A percentile compares a stretch with the other conserved stretches of the same genome.
phyloP scores from a whole-genome alignment of 2,888 invertebrate species.

The Thysanoteuthis rhombus region DNA sequence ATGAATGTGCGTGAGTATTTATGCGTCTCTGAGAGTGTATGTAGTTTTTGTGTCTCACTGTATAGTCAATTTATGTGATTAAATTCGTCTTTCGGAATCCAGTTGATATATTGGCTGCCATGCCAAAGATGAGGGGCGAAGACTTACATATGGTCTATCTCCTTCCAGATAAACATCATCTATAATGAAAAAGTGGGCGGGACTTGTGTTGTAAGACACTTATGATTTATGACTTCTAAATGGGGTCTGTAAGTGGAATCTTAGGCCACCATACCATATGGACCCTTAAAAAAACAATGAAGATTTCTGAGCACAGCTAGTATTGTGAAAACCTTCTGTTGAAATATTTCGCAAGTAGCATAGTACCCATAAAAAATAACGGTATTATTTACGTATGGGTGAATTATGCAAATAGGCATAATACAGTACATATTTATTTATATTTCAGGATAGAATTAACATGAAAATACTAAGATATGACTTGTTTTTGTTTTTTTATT shows the following conservation, averaged over 20 bases:
- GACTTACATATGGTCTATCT: neutral
- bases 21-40: neutral
- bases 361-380: no score
- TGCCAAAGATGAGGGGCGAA: neutral
- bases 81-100: neutral
- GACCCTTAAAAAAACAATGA: neutral
- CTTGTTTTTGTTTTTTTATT: no score
- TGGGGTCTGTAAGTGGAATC: neutral
- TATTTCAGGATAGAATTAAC: no score
- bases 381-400: no score
- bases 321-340: neutral
- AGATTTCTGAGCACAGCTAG: neutral
- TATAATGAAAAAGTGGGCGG: neutral
- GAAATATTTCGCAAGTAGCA: no score
- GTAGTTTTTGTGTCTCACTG: neutral
- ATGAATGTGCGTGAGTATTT: neutral
- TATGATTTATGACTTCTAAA: slow-evolving; percentile 12
- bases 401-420: no score
- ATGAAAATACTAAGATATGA: no score
- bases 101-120: neutral
- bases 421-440: no score
- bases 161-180: neutral
- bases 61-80: neutral
- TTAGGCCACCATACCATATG: neutral
- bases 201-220: neutral